phyloP scores from a whole-genome alignment of 2,113 vertebrate genomes.

The Phrynocephalus versicolor region DNA sequence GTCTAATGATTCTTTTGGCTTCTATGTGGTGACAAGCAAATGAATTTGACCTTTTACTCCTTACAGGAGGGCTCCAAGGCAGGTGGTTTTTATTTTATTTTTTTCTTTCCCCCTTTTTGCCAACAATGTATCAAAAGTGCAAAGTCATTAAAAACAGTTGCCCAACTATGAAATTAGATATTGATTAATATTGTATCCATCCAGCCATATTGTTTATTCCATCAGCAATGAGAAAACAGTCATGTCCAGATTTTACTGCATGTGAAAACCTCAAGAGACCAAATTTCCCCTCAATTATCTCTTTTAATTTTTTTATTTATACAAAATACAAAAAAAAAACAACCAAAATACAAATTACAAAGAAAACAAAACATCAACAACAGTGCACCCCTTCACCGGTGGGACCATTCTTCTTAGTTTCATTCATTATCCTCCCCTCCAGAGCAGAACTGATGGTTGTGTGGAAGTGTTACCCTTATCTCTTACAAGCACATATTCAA shows the following conservation, averaged over 20 bases:
- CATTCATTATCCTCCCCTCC: too few relatives aligned
- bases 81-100: too few relatives aligned
- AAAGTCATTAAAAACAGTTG: constrained; percentile 77
- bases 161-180: constrained; percentile 80
- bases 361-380: too few relatives aligned
- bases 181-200: constrained; percentile 76
- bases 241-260: constrained; percentile 47
- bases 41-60: constrained; percentile 73
- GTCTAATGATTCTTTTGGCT: constrained; percentile 73
- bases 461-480: too few relatives aligned
- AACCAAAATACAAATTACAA: too few relatives aligned
- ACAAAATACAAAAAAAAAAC: too few relatives aligned
- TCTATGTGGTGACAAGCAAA: constrained; percentile 66
- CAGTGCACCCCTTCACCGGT: too few relatives aligned
- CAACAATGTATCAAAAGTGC: constrained; percentile 65
- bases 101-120: constrained; percentile 25
- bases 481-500: too few relatives aligned
- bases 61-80: constrained; percentile 67
- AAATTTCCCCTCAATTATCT: not conserved
- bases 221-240: constrained; percentile 17
- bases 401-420: too few relatives aligned
- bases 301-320: too few relatives aligned
- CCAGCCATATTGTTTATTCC: constrained; percentile 66
- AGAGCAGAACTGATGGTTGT: too few relatives aligned
- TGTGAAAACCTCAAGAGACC: constrained; percentile 26